Evolutionary conservation across 1,140 invertebrate genomes (phyloP), one percentile per base, ranked within the genome.

Genomic region (Melipona quadrifasciata): DNA sequence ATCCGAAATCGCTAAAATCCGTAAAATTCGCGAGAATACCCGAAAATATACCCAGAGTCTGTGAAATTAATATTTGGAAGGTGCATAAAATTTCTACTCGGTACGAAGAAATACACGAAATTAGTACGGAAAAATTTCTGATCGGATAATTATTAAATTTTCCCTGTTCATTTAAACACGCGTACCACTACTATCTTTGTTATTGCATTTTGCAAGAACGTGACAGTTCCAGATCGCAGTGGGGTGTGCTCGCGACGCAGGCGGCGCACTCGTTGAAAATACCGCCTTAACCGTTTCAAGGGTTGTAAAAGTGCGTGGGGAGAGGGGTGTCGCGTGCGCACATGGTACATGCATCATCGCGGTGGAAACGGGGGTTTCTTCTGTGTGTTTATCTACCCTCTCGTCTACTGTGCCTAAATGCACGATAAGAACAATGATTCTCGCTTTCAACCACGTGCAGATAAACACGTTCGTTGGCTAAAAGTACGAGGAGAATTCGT

Each of bases 271-370:
- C 21, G 16, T 19, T 53, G 83, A 72, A 74, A 80, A 84, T 84
- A 80, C 78, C 70, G 70, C 67, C 83, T 84, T 84, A 84, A 84
- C 78, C 78, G 68, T 85, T 84, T 17, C 70, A 51, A 57, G 85
- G 79, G 88, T 84, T 83, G 75, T 75, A 64, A 76, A 58, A 71
- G 65, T 55, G 82, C 27, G 53, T 11, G 72, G 55, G n/a, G 39
- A 8, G 6, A 8, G 39, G 67, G 58, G 65, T 31, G 68, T 71
- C 82, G 80, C 87, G 82, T 80, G 79, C 68, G 81, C 85, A 84
- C 88, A 83, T 90, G 86, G 85, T 73, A 86, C 81, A 77, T 76
- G 86, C 57, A 84, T 84, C 67, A 71, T 64, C 61, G 76, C 67
- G 47, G 64, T 51, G 19, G n/a, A 34, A 70, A 76, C 39, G 39